Evolutionary conservation across 2,888 invertebrate species (phyloP).

Genomic region (Athalia cordata): DNA sequence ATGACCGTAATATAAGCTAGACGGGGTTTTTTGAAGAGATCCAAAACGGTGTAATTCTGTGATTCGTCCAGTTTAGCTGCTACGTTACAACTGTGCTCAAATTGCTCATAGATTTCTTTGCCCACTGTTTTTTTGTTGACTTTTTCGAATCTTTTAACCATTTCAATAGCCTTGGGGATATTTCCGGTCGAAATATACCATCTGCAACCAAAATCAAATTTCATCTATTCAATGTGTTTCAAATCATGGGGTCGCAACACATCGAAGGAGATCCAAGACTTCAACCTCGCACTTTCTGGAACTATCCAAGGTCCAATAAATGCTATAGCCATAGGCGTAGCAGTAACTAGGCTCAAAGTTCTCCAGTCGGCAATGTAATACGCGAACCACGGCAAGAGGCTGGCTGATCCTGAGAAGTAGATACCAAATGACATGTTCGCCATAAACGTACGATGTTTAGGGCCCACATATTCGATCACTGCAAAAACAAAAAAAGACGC

Average conservation of each 20-base stretch:
- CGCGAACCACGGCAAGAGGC: conserved; percentile 89
- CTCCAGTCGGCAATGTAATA: conserved; percentile 88
- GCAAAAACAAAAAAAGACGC: conserved; percentile 61
- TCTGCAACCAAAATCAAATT: conserved; percentile 82
- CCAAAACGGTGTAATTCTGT: conserved; percentile 84
- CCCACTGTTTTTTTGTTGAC: conserved; percentile 85
- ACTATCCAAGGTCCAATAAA: conserved; percentile 85
- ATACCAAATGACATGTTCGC: conserved; percentile 94
- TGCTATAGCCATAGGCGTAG: conserved; percentile 84
- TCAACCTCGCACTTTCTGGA: conserved; percentile 76
- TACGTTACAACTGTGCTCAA: conserved; percentile 81
- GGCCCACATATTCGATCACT: conserved; percentile 93
- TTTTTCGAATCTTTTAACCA: conserved; percentile 87
- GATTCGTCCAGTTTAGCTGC: conserved; percentile 81
- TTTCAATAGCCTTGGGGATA: conserved; percentile 85
- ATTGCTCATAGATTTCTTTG: conserved; percentile 84
- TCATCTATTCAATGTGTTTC: conserved; percentile 70
- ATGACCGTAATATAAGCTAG: conserved; percentile 85
- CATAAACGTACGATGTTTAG: conserved; percentile 90
- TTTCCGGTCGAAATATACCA: conserved; percentile 92
- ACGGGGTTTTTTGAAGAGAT: conserved; percentile 87
- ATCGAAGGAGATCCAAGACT: too few relatives aligned
- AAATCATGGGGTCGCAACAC: not conserved
- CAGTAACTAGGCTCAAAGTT: conserved; percentile 83
- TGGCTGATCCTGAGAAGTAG: conserved; percentile 89